Conservation (phyloP, 2,888 invertebrate genomes). For the Pocota personata region DNA sequence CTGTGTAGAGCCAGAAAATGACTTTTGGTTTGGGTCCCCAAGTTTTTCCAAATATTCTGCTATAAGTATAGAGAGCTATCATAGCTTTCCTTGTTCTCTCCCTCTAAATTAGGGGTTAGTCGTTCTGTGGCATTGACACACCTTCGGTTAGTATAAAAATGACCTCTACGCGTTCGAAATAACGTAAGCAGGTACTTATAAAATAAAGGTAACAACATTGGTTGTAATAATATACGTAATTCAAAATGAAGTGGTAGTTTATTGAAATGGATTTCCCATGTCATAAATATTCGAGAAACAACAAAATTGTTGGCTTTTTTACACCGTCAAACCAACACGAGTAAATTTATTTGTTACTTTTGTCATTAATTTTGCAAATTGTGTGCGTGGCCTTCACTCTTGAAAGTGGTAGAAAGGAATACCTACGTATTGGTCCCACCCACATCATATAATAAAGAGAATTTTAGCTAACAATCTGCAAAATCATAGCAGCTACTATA, state of each 20-base stretch:
- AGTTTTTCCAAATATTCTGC: no score
- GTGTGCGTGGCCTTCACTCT: not conserved
- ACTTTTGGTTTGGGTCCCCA: no score
- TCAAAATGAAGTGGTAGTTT: not conserved
- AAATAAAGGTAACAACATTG: not conserved
- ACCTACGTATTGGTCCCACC: no score
- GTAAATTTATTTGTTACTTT: not conserved
- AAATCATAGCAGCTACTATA: not conserved
- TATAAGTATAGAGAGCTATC: no score
- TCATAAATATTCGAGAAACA: not conserved
- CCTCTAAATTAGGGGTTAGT: not conserved
- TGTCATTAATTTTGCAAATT: not conserved
- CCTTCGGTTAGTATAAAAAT: not conserved
- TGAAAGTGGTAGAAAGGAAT: no score
- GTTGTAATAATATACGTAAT: not conserved
- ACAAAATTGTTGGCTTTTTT: not conserved
- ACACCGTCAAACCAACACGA: not conserved
- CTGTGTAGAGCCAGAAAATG: no score
- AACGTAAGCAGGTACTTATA: not conserved
- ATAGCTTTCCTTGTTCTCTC: no score
- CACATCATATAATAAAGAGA: no score
- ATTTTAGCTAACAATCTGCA: no score
- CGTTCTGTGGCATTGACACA: constrained; percentile 19
- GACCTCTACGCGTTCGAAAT: not conserved
- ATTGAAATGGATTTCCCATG: not conserved